A percentile compares a stretch with the other conserved stretches of the same genome.
These are phyloP conservation scores for Emmelina monodactyla DNA, from an alignment of 2,888 invertebrate genomes.

Conservation along the genomic window DNA sequence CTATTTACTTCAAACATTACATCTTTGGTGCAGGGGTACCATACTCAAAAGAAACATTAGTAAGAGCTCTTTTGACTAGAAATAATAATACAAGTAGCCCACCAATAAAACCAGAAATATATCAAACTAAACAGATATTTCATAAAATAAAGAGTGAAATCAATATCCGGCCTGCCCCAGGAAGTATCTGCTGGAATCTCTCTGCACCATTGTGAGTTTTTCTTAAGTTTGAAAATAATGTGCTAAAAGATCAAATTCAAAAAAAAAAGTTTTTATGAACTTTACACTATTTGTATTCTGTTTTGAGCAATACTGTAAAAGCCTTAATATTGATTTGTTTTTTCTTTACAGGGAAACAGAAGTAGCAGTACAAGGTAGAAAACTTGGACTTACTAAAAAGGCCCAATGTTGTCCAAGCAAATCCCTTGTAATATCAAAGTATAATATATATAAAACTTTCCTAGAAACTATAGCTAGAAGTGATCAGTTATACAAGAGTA, in stretches of 20 bases:
- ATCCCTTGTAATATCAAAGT: conserved; percentile 63
- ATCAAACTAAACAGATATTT: conserved; percentile 31
- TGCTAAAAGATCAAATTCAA: too few relatives aligned
- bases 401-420: conserved; percentile 37
- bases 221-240: too few relatives aligned
- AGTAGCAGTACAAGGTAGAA: conserved; percentile 79
- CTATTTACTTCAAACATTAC: conserved; percentile 75
- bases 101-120: conserved; percentile 24
- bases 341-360: conserved; percentile 66
- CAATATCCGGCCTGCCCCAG: conserved; percentile 30
- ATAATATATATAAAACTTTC: conserved; percentile 57
- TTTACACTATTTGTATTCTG: too few relatives aligned
- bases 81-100: neutral
- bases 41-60: conserved; percentile 67
- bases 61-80: conserved; percentile 49
- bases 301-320: too few relatives aligned
- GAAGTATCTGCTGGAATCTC: conserved; percentile 45
- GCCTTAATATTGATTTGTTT: too few relatives aligned
- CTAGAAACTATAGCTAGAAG: conserved; percentile 35
- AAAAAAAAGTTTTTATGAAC: too few relatives aligned
- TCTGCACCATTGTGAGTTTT: conserved; percentile 27
- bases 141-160: conserved; percentile 22
- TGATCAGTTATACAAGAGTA: conserved; percentile 21
- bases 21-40: conserved; percentile 74
- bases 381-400: conserved; percentile 81